phyloP scores from a whole-genome alignment of 1,140 invertebrate genomes.

The Antheraea mylitta region DNA sequence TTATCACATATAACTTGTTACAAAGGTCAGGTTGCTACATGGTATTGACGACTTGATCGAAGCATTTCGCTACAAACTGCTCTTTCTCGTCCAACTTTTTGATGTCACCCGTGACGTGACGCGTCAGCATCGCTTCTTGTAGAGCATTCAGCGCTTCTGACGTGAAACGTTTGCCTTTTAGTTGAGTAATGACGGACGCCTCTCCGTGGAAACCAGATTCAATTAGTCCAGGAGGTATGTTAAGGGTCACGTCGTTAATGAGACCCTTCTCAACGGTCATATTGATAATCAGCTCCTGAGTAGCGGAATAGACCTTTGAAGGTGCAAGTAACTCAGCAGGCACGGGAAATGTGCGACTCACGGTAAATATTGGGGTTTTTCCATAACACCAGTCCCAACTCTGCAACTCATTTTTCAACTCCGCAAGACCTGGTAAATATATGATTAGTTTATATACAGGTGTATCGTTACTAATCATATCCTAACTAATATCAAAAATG shows the following conservation, averaged over 20 bases:
- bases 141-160: slow-evolving; percentile 68
- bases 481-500: too few species aligned
- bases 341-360: slow-evolving; percentile 76
- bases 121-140: slow-evolving; percentile 70
- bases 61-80: slow-evolving; percentile 76
- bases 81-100: slow-evolving; percentile 73
- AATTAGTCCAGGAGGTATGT: slow-evolving; percentile 69
- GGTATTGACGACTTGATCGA: slow-evolving; percentile 76
- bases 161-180: slow-evolving; percentile 75
- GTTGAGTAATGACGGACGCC: slow-evolving; percentile 72
- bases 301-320: slow-evolving; percentile 56
- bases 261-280: slow-evolving; percentile 75
- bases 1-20: slow-evolving; percentile 12
- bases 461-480: too few species aligned
- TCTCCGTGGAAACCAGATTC: slow-evolving; percentile 75
- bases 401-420: slow-evolving; percentile 82
- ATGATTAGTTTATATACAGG: background rate
- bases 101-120: slow-evolving; percentile 49
- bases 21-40: slow-evolving; percentile 38
- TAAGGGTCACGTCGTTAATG: slow-evolving; percentile 71
- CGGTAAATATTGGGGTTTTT: slow-evolving; percentile 91
- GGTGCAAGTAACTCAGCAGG: slow-evolving; percentile 61
- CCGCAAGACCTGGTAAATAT: slow-evolving; percentile 80
- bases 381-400: slow-evolving; percentile 95
- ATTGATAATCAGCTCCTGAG: slow-evolving; percentile 70